Base-by-base conservation (phyloP, 1,140 invertebrate genomes). In the Plectrocnemia conspersa region DNA sequence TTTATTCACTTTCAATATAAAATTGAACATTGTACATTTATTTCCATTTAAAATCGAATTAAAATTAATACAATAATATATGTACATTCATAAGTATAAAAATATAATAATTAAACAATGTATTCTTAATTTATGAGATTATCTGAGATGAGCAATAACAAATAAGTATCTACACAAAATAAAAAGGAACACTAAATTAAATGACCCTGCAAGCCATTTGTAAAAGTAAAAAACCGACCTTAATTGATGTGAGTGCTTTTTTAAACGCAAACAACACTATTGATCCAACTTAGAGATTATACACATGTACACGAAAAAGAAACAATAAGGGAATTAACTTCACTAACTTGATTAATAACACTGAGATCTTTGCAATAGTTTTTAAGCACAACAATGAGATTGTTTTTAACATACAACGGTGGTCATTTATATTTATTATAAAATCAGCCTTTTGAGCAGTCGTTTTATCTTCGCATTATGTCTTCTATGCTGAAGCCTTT, bases 401-500 rank as follows among this genome's bases (percentile, higher is more conserved):
- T 23, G 18, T 45, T 22, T 25, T 23, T 45, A 16, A 10, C 7
- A 42, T 22, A 22, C 23, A 42, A 45, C 22, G 35, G 35, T 38
- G 35, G 35, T 27, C 16, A n/a, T 45, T 5, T 47, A 50, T 21
- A 23, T 50, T 36, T 36, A 50, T 21, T 32, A 23, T 23, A 35
- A 50, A 11, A 50, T 56, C 54, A 56, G 58, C 52, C 58, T 60
- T 56, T 53, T 11, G 35, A 29, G 49, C 53, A 53, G 48, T 56
- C 40, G 25, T 24, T 56, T 33, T 72, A 84, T 66, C 82, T 80
- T 64, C 82, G 73, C 83, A 85, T 85, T 47, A 85, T 85, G 59
- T 85, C 83, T 66, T 83, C 83, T 70, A 85, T 85, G 65, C 82
- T 84, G 66, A 85, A 85, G 22, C 83, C 83, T 65, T 83, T 73